Evolutionary conservation across 2,113 vertebrate species (phyloP), one percentile per base, ranked within the genome.

Genomic region (Tangachromis dhanisi): DNA sequence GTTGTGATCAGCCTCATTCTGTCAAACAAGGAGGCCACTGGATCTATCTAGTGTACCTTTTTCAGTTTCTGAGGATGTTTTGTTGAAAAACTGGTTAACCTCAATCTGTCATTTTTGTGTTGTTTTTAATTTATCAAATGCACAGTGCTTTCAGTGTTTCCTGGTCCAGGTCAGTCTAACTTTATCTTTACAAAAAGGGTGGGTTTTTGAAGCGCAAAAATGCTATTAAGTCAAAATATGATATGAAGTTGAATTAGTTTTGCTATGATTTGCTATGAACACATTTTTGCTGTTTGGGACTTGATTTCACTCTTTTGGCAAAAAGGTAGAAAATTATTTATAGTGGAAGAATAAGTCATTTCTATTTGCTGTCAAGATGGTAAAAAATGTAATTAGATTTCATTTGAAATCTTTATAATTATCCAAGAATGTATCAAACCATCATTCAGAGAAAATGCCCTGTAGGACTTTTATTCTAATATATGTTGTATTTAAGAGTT

Each of bases 1-100:
- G 66, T 84, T 42, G 24, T 5, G 24, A 89, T 89, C 90, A 90
- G 86, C 94, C 94, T 91, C 90, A 94, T 94, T 95, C 91, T 95
- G 93, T 94, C 94, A 93, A 26, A 86, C 21, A 26, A 79, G 33
- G 45, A 82, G 68, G 61, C 24, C 33, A 17, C 24, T 76, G 57
- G 73, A 83, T 89, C 38, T 19, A 9, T 84, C 14, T 14, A 8
- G 14, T 54, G 17, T 71, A 29, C 6, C 16, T 81, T 81, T 90
- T 83, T 51, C 26, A 63, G 81, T 83, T 86, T 82, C 26, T 71
- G 66, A 90, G 88, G 24, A 61, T 76, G 26, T 83, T 83, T 78
- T 83, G 45, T 83, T 80, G 88, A 82, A 81, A 79, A 84, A 83
- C 68, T 66, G 66, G 81, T 92, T 78, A 86, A 87, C 94, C 94